These are phyloP conservation scores for Vidua macroura DNA, from an alignment of 2,113 vertebrate species.

Conservation along the genomic window DNA sequence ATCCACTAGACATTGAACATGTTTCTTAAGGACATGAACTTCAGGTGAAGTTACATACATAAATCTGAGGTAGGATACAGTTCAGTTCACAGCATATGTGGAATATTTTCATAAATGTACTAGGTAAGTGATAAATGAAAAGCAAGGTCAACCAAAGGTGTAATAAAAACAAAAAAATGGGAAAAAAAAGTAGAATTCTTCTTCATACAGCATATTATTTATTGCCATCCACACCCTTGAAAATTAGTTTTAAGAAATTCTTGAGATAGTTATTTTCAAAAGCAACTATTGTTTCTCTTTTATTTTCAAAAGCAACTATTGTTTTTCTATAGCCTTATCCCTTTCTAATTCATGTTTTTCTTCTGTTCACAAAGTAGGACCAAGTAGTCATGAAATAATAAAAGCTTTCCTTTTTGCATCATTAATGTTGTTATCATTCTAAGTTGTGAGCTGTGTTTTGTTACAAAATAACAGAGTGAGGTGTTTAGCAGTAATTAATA, in stretches of 20 bases:
- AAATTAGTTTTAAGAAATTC: neutral
- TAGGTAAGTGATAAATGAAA: neutral
- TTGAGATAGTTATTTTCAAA: neutral
- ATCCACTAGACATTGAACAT: neutral
- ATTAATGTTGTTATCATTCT: neutral
- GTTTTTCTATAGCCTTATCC: neutral
- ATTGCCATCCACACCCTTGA: neutral
- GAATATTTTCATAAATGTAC: neutral
- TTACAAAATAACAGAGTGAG: neutral
- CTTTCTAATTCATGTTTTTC: neutral
- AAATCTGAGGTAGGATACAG: neutral
- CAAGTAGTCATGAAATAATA: neutral
- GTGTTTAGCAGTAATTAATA: slow-evolving; percentile 44
- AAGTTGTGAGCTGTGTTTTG: neutral
- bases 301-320: neutral
- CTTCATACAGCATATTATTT: neutral
- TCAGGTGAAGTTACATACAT: neutral
- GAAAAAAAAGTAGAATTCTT: neutral
- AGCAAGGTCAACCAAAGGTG: neutral
- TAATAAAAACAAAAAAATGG: neutral
- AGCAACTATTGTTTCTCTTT: neutral
- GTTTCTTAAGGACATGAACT: neutral
- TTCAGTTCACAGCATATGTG: neutral
- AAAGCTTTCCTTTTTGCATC: neutral
- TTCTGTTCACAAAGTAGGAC: neutral